Evolutionary conservation across 2,888 invertebrate species (phyloP), one percentile per base, ranked within the genome.

Genomic region (Sisyra terminalis): DNA sequence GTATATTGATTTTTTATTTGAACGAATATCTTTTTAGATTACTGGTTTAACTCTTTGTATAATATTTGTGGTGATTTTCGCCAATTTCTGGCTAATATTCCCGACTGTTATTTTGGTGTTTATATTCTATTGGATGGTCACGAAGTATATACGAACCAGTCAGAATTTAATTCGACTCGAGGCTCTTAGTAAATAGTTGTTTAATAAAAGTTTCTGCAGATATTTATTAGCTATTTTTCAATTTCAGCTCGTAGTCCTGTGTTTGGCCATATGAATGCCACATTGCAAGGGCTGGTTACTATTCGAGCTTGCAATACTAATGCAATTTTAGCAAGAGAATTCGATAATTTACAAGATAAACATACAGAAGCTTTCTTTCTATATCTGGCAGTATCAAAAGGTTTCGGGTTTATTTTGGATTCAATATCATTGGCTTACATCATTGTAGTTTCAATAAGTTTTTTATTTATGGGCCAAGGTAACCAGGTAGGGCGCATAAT

Each of bases 341-440:
- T 75, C 51, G 73, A 75, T 52, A 55, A 59, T 16, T 64, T 68
- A 46, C 71, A 73, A 52, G 70, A 73, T 52, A 51, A 66, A 0
- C 80, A 84, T 54, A 75, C 78, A 2, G 73, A 80, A n/a, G 71
- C 82, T 1, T 84, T 78, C 75, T 82, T 70, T 55, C 67, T 82
- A 52, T 80, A 78, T 53, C 66, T 84, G 31, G 67, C 73, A 2
- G 67, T 74, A 1, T 70, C 73, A 35, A 69, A 81, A 48, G 82
- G 83, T 56, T 79, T 86, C 53, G 82, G 80, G 2, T 71, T 80
- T 44, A 73, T 77, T 60, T 60, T 85, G 39, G 86, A 87, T 55
- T 61, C 75, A 51, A 63, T 82, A 35, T 81, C 80, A 50, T 64
- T 75, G 1, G 7, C 75, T 2, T 84, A 78, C 58, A 75, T 84